phyloP scores from a whole-genome alignment of 2,797 vertebrate species.

The Hydrophis major region DNA sequence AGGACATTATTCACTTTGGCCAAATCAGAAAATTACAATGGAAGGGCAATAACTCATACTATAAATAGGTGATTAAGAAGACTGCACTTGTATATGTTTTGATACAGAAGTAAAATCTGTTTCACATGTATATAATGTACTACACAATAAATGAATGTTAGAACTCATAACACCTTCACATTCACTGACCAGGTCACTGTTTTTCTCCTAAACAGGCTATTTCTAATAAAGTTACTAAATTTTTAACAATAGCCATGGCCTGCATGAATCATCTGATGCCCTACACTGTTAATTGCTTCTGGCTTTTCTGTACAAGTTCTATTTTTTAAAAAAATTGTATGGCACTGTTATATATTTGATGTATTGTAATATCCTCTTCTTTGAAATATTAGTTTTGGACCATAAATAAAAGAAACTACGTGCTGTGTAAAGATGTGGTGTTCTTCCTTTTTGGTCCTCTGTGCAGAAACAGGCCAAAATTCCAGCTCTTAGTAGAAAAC shows the following conservation, averaged over 20 bases:
- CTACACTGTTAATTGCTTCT: background rate
- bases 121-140: background rate
- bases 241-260: background rate
- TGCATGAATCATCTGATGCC: background rate
- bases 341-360: background rate
- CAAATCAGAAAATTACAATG: background rate
- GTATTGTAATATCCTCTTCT: background rate
- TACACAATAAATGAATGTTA: background rate
- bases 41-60: background rate
- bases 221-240: background rate
- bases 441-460: background rate
- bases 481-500: background rate
- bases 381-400: background rate
- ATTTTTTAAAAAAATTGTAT: background rate
- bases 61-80: background rate
- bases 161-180: background rate
- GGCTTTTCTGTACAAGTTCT: background rate
- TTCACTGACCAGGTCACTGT: background rate
- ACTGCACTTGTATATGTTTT: background rate
- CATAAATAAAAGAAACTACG: background rate
- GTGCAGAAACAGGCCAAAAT: background rate
- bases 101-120: background rate
- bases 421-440: background rate
- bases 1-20: background rate
- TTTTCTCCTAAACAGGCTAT: background rate